Evolutionary conservation across 2,888 invertebrate genomes (phyloP), one percentile per base, ranked within the genome.

Genomic region (Colletes collaris): DNA sequence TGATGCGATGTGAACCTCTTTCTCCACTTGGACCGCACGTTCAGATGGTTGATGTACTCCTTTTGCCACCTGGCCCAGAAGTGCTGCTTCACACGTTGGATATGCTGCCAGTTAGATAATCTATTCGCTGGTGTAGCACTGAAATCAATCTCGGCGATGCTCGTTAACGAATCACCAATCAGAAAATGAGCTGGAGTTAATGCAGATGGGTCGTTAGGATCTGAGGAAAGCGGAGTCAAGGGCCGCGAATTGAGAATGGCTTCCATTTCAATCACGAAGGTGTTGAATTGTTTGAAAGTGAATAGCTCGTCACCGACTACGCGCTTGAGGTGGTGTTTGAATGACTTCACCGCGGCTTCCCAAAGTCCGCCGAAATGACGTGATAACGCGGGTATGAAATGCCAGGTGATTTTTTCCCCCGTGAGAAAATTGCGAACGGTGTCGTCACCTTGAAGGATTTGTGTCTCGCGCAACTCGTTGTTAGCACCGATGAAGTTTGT

Each of bases 181-280:
- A 71, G 49, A 13, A 71, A 64, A 37, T 71, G 58, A n/a, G 16
- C 35, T 1, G 71, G 58, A 19, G 58, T 64, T 0, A 64, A 13
- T 0, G 63, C 19, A 8, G 11, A 0, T 0, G 16, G 46, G 7
- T 64, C 64, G 10, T 71, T 63, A 1, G 58, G 71, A 40, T 71
- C 64, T 4, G 58, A 27, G 1, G 64, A 64, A 0, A 71, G 0
- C 0, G 63, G 63, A 4, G 63, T 70, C 0, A 70, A 7, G 3
- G 70, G 55, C 1, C 56, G 16, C 0, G 62, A 70, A 6, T 63
- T 70, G 11, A 63, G 16, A 0, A 70, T 63, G 1, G 70, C 70
- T 27, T 63, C 63, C 0, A 70, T 16, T 11, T 63, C 44, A 10
- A 46, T 63, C 0, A 46, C 11, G 11, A 40, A 70, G 0, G 71